These are phyloP conservation scores for Indri indri DNA, from an alignment of 2,113 vertebrate species.

Conservation along the genomic window DNA sequence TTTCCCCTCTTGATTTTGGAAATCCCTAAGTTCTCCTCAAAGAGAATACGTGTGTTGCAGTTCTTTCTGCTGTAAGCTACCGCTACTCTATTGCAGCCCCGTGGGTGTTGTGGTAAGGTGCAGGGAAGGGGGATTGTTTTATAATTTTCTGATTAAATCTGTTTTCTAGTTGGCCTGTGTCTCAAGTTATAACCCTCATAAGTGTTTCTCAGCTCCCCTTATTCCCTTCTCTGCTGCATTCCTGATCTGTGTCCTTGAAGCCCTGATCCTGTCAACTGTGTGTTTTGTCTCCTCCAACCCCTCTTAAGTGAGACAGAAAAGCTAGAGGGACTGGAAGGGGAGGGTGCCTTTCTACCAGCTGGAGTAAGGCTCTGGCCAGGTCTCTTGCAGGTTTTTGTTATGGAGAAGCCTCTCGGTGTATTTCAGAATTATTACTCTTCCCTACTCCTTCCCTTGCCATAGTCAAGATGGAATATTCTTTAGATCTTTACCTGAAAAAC, in stretches of 20 bases:
- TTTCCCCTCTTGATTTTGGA: background rate
- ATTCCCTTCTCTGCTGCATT: background rate
- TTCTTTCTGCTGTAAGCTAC: background rate
- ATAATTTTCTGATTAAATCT: background rate
- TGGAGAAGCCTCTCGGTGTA: background rate
- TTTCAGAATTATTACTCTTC: background rate
- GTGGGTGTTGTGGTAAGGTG: rapidly evolving
- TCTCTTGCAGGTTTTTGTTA: background rate
- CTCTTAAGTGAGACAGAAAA: background rate
- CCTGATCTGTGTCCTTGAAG: background rate
- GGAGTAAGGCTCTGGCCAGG: background rate
- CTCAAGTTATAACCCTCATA: background rate
- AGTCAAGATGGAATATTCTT: background rate
- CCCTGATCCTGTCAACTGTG: background rate
- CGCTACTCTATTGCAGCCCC: background rate
- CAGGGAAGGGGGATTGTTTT: rapidly evolving
- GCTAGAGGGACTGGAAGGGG: background rate
- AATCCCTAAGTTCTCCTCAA: background rate
- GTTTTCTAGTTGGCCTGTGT: background rate
- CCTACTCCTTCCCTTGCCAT: background rate
- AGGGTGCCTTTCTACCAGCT: background rate
- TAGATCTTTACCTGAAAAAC: background rate
- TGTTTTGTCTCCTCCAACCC: background rate
- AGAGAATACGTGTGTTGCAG: background rate
- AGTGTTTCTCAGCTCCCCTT: background rate